Evolutionary conservation across 2,797 vertebrate species (phyloP).

Genomic region (Phalanger gymnotis): DNA sequence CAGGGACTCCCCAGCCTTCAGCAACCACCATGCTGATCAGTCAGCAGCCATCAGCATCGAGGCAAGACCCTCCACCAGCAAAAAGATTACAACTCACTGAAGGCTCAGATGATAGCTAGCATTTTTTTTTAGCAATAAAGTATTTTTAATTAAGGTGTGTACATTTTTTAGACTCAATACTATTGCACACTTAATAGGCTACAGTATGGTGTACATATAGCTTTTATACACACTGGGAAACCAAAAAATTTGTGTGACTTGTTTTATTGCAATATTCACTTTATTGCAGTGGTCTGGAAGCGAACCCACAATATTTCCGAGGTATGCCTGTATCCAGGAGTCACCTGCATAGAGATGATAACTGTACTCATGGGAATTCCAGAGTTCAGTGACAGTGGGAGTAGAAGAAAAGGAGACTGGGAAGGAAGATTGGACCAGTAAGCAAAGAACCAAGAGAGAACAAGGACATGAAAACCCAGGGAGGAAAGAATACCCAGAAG

Average conservation of each 20-base stretch:
- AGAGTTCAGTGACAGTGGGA: not conserved
- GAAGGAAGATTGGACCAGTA: not conserved
- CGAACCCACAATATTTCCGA: not conserved
- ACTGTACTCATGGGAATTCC: not conserved
- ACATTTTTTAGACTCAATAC: not conserved
- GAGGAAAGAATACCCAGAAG: not conserved
- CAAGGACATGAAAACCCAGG: not conserved
- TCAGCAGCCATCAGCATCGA: not conserved
- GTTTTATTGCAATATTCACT: not conserved
- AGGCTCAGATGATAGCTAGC: not conserved
- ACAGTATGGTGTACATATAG: not conserved
- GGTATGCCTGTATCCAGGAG: not conserved
- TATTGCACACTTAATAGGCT: not conserved
- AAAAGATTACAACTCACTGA: not conserved
- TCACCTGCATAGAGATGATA: not conserved
- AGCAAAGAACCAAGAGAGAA: not conserved
- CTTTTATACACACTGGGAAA: not conserved
- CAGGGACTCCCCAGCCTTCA: not conserved
- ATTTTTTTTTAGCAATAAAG: not conserved
- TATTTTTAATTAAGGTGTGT: not conserved
- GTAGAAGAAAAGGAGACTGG: not conserved
- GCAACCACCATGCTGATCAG: not conserved
- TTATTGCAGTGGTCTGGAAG: not conserved
- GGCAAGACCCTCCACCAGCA: not conserved
- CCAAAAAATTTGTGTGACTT: not conserved